These are phyloP conservation scores for Drusus annulatus DNA, from an alignment of 1,140 invertebrate genomes.

Conservation along the genomic window DNA sequence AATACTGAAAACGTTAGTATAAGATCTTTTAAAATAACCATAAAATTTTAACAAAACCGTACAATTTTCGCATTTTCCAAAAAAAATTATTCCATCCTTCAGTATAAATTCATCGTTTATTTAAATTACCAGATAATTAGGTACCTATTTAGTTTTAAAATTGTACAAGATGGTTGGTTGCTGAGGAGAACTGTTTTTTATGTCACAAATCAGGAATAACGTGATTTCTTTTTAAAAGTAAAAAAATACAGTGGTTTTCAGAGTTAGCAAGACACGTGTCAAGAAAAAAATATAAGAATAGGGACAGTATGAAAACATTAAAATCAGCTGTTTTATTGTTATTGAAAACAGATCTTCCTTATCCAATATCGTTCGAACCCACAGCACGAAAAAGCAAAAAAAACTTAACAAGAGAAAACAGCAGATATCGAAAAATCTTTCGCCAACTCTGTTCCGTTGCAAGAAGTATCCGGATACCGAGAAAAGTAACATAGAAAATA, in stretches of 20 bases:
- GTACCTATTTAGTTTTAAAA: too few relatives aligned
- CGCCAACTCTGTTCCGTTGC: conserved; percentile 20
- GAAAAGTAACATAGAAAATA: conserved; percentile 6
- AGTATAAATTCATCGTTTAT: too few relatives aligned
- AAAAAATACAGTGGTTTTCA: background rate
- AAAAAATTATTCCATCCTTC: too few relatives aligned
- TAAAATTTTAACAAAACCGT: too few relatives aligned
- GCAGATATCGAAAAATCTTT: background rate
- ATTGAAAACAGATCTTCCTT: background rate
- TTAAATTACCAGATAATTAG: too few relatives aligned
- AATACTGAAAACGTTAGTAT: too few relatives aligned
- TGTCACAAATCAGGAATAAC: too few relatives aligned
- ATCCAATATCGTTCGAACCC: background rate
- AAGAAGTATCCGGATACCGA: background rate
- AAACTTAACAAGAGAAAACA: background rate
- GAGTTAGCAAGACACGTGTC: background rate
- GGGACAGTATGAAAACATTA: background rate
- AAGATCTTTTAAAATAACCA: too few relatives aligned
- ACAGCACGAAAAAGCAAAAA: background rate
- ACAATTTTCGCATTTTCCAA: too few relatives aligned
- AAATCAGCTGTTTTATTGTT: conserved; percentile 8
- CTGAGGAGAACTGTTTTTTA: too few relatives aligned
- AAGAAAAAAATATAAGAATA: background rate
- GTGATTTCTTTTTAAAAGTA: background rate
- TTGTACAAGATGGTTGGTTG: too few relatives aligned